A percentile compares a stretch with the other conserved stretches of the same genome.
phyloP scores from a whole-genome alignment of 2,888 invertebrate genomes.

The Prostheceraeus crozeri region DNA sequence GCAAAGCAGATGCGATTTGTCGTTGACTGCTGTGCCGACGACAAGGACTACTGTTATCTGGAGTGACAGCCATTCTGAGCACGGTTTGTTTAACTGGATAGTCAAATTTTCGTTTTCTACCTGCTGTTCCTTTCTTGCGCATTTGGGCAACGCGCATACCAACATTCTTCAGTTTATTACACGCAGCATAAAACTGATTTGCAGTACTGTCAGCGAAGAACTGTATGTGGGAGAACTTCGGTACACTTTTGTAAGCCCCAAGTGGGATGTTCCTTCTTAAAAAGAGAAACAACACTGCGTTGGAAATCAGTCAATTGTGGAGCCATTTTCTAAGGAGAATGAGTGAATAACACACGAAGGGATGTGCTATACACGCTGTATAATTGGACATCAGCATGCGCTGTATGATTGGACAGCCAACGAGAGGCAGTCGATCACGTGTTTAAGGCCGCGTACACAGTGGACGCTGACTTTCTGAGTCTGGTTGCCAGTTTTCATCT shows the following conservation, averaged over 20 bases:
- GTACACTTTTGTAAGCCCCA: slow-evolving; percentile 28
- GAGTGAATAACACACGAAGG: too few species aligned
- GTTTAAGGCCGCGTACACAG: too few species aligned
- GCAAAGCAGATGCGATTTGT: slow-evolving; percentile 30
- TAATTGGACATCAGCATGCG: too few species aligned
- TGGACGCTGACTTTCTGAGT: too few species aligned
- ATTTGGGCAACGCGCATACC: slow-evolving; percentile 24
- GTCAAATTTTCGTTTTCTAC: slow-evolving; percentile 17
- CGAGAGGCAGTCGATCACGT: too few species aligned
- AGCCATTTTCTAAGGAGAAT: too few species aligned
- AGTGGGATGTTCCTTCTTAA: slow-evolving; percentile 29
- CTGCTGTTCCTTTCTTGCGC: slow-evolving; percentile 33
- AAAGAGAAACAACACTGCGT: slow-evolving; percentile 29
- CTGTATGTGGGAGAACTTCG: slow-evolving; percentile 23
- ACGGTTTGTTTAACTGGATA: slow-evolving; percentile 32
- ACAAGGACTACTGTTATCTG: slow-evolving; percentile 31
- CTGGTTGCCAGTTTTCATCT: too few species aligned
- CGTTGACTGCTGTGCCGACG: slow-evolving; percentile 29
- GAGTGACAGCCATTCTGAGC: slow-evolving; percentile 27
- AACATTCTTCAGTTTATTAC: slow-evolving; percentile 31
- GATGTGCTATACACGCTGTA: too few species aligned
- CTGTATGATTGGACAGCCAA: too few species aligned
- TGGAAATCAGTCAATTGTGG: slow-evolving; percentile 34
- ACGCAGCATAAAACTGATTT: slow-evolving; percentile 33
- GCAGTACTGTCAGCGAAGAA: slow-evolving; percentile 29